These are phyloP conservation scores for Cynopterus sphinx DNA, from an alignment of 2,797 vertebrate species.

Conservation along the genomic window DNA sequence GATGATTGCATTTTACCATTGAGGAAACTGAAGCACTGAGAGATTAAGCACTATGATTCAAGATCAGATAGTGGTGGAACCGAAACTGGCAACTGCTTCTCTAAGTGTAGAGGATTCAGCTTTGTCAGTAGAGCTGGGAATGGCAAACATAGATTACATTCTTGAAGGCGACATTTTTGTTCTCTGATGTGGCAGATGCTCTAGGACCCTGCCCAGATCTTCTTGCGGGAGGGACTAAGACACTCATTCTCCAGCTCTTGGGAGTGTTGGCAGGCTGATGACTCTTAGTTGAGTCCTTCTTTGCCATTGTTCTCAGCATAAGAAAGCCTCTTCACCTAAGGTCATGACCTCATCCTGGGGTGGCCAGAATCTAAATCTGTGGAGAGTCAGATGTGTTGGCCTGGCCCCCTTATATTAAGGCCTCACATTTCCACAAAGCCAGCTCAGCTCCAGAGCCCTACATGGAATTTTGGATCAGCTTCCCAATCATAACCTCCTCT, in stretches of 20 bases:
- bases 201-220: not conserved
- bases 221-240: not conserved
- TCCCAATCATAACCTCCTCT: not conserved
- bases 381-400: not conserved
- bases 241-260: not conserved
- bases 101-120: not conserved
- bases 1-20: not conserved
- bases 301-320: not conserved
- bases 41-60: not conserved
- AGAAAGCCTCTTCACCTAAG: not conserved
- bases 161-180: not conserved
- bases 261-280: not conserved
- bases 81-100: not conserved
- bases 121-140: not conserved
- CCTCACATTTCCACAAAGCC: not conserved
- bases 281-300: not conserved
- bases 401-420: not conserved
- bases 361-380: not conserved
- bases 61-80: not conserved
- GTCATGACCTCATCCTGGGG: not conserved
- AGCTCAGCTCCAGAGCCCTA: not conserved
- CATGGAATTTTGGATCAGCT: not conserved
- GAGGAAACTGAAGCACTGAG: not conserved
- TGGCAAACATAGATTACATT: not conserved
- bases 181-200: not conserved